These are phyloP conservation scores for Sebastes oblongus DNA, from an alignment of 2,797 vertebrate species.

Conservation along the genomic window DNA sequence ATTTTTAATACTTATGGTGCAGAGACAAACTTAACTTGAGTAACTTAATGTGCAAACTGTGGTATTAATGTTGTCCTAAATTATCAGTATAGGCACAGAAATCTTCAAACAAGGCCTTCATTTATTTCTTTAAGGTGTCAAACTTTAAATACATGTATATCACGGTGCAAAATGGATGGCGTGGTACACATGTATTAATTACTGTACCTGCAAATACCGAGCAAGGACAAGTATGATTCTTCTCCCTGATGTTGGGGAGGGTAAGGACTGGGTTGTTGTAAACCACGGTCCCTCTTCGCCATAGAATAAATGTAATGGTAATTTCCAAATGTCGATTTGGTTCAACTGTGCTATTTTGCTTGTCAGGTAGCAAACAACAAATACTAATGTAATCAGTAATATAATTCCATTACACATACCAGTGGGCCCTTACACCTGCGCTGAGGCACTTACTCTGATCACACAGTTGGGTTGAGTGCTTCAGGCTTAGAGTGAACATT, in stretches of 20 bases:
- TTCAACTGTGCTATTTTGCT: background rate
- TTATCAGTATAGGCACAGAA: too few species aligned
- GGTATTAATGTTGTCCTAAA: too few species aligned
- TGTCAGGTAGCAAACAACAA: background rate
- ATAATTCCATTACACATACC: background rate
- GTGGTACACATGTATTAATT: background rate
- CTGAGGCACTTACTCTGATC: background rate
- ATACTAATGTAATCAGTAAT: background rate
- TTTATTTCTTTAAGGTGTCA: background rate
- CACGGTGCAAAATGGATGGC: background rate
- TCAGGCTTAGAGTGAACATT: too few species aligned
- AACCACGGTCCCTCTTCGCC: background rate
- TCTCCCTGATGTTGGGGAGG: background rate
- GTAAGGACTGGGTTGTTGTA: background rate
- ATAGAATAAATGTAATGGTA: background rate
- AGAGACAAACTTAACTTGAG: too few species aligned
- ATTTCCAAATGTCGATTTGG: background rate
- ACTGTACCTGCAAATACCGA: background rate
- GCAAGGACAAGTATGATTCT: background rate
- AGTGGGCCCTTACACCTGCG: background rate
- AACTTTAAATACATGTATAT: background rate
- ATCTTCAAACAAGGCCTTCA: too few species aligned
- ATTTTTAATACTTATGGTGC: too few species aligned
- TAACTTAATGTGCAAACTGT: too few species aligned
- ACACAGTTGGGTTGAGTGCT: background rate